A percentile compares a stretch with the other conserved stretches of the same genome.
These are phyloP conservation scores for Piezodorus guildinii DNA, from an alignment of 1,140 invertebrate species.

Conservation along the genomic window DNA sequence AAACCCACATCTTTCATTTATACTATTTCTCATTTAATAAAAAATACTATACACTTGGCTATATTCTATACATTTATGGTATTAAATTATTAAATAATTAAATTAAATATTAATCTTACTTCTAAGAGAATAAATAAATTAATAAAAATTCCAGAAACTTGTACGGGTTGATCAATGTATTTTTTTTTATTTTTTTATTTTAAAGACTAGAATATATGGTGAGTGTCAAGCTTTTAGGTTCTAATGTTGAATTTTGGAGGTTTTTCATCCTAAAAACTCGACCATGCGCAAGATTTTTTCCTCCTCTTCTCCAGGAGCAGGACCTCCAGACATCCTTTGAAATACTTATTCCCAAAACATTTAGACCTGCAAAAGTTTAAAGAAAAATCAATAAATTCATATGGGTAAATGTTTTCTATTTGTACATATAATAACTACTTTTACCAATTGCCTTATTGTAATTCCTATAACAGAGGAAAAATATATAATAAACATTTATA, in stretches of 20 bases:
- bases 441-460: no score
- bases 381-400: background rate
- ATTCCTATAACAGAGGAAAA: no score
- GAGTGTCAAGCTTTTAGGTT: slow-evolving; percentile 16
- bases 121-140: slow-evolving; percentile 23
- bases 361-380: slow-evolving; percentile 37
- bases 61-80: slow-evolving; percentile 24
- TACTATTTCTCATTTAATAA: slow-evolving; percentile 12
- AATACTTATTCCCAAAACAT: slow-evolving; percentile 49
- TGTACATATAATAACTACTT: no score
- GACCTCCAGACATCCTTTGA: slow-evolving; percentile 48
- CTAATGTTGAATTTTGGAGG: slow-evolving; percentile 5
- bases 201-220: slow-evolving; percentile 27
- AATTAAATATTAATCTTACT: slow-evolving; percentile 26
- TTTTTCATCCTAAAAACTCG: slow-evolving; percentile 40
- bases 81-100: slow-evolving; percentile 28
- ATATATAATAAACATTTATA: no score
- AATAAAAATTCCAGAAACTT: slow-evolving; percentile 24
- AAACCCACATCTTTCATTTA: slow-evolving; percentile 10
- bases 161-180: slow-evolving; percentile 20
- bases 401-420: no score
- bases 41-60: background rate
- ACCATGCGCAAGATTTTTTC: slow-evolving; percentile 47
- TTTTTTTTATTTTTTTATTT: slow-evolving; percentile 15
- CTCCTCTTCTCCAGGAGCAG: slow-evolving; percentile 45